Evolutionary conservation across 2,113 vertebrate species (phyloP), one percentile per base, ranked within the genome.

Genomic region (Pelvicachromis taeniatus): DNA sequence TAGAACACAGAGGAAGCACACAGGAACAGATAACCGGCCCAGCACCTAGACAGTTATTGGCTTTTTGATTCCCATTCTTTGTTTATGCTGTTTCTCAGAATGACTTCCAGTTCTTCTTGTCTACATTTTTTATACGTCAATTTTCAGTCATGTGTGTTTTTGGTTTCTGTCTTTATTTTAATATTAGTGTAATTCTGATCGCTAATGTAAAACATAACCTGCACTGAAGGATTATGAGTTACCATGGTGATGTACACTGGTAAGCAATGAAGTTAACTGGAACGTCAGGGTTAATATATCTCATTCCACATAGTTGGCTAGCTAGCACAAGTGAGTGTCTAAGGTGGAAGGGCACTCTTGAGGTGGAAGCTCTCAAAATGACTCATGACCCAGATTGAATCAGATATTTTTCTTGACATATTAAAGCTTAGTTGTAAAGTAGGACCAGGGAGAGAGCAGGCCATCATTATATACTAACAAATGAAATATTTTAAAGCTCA

Each of bases 351-450:
- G 19, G 3, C 17, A 7, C 6, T 4, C 19, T 63, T 35, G 5
- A 12, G 33, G 3, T 63, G 6, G 59, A 63, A 38, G n/a, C 31
- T 33, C 59, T 63, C 9, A 63, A 63, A 63, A 63, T 11, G 19
- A 63, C 33, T 61, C 5, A 63, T 63, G 59, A 35, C 58, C 58
- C 58, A 61, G 16, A 1, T 12, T 61, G 3, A 59, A 33, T 77
- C 56, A 38, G 78, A 83, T 87, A 82, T 90, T 85, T 19, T 84
- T 81, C 53, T 77, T 59, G 38, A 29, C 81, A 79, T 23, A 8
- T 63, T 78, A 63, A 68, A 83, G 61, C 82, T 68, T 70, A 85
- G 50, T 73, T 90, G 58, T 31, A 83, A 53, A 85, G 75, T 59
- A 26, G 40, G 83, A 80, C 11, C 42, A 81, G 29, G 63, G 35